Base-by-base conservation (phyloP, 1,140 invertebrate genomes). In the Bombus superbus region DNA sequence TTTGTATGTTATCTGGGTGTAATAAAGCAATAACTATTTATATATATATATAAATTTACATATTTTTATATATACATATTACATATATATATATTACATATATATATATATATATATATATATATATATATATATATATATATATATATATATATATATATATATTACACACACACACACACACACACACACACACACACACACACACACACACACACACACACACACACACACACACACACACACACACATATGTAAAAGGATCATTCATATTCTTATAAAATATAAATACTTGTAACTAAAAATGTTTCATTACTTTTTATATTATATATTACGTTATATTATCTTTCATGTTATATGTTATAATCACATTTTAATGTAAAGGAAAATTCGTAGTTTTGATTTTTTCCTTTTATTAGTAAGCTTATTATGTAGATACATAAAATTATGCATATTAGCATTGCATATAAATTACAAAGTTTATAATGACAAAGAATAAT, bases 351-450 rank as follows among this genome's bases (percentile, higher is more conserved):
- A 87, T 5, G 1, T 40, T 47, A 38, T 38, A n/a, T 76, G 66
- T 18, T 13, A n/a, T 62, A 53, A 47, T 59, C 59, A 62, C 25
- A 74, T n/a, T 66, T 68, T 2, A 53, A 28, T 32, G 40, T 35
- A 66, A 76, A 71, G 25, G 32, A 32, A 88, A 71, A 85, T 38
- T 38, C 10, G 6, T 13, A 25, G 22, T 35, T 32, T 40, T 62
- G n/a, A 76, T 83, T 92, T 90, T 83, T 69, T 82, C 75, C 35
- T 92, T 92, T 92, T 92, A 92, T 92, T 91, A 91, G 47, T 90
- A 92, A 91, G 86, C 74, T 83, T 87, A 59, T 90, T 59, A 87
- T 66, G 81, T 87, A 86, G 84, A 38, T 92, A 91, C 89, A 91
- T 90, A 88, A 92, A 92, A 87, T 81, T 44, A 85, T 42, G 86